These are phyloP conservation scores for Spilogale gracilis DNA, from an alignment of 2,113 vertebrate genomes.

Conservation along the genomic window DNA sequence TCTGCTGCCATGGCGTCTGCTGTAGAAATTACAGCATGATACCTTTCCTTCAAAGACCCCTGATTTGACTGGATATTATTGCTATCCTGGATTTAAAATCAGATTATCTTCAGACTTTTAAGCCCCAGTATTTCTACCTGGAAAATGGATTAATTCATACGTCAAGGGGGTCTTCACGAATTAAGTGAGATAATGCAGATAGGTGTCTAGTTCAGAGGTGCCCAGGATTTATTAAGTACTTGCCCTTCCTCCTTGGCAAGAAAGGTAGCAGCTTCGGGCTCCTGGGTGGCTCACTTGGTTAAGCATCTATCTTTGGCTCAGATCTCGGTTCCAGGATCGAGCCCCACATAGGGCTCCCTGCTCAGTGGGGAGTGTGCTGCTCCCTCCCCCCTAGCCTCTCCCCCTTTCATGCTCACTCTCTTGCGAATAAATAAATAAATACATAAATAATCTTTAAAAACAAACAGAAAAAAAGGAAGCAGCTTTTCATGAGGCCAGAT, in stretches of 20 bases:
- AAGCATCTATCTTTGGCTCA: no score
- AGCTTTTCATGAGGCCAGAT: not conserved
- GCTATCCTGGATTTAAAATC: not conserved
- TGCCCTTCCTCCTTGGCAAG: not conserved
- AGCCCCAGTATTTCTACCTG: not conserved
- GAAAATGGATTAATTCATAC: not conserved
- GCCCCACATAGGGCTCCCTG: no score
- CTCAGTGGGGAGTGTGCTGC: not conserved
- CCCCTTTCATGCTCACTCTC: not conserved
- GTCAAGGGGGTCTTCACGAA: not conserved
- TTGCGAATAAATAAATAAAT: no score
- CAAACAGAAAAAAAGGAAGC: not conserved
- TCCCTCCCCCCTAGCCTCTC: not conserved
- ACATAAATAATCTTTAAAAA: no score
- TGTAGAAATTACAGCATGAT: not conserved
- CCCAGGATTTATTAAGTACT: not conserved
- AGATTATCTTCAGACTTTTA: not conserved
- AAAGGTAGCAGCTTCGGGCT: not conserved
- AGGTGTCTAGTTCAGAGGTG: not conserved
- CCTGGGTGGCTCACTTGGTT: no score
- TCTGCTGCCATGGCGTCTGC: not conserved
- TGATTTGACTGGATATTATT: not conserved
- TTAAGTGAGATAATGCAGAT: not conserved
- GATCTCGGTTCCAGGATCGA: no score
- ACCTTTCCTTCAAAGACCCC: not conserved